Base-by-base conservation (phyloP, 2,888 invertebrate species). In the Papilio protenor region DNA sequence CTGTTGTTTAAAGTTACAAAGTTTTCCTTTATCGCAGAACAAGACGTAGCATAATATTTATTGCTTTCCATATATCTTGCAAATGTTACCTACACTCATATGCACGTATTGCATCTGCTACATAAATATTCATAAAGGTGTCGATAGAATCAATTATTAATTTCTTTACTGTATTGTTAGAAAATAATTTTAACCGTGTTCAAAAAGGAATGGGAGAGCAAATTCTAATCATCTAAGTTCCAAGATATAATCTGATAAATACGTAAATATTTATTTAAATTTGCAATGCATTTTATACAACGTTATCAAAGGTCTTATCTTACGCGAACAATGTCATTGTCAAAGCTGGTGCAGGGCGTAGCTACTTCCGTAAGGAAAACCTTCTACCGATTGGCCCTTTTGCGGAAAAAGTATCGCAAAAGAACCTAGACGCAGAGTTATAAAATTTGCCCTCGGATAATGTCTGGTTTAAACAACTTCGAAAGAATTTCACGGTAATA, bases 311-410 rank as follows among this genome's bases (percentile, higher is more conserved):
- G 64, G 75, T 77, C 80, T 73, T 57, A 69, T 55, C 55, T n/a
- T 55, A 57, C 23, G 78, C 69, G 64, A 79, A 40, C 21, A 77
- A 14, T 69, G 47, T 74, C 52, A 71, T 10, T 21, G 55, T 73
- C 70, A 57, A 75, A 47, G 57, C 47, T 57, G 49, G 75, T 49
- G 75, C 23, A 69, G 71, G 80, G 85, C 77, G 18, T 61, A 75
- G 75, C 69, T 75, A 79, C 77, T 89, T 90, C 89, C 89, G 87
- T 80, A 33, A 86, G 87, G 87, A 88, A 89, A 91, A 87, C 91
- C 90, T 91, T 91, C 87, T 78, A 80, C 71, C 78, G 23, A 81
- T 84, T 86, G 82, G 79, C 85, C 85, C 85, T 86, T 84, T 75
- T 84, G 80, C 85, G 85, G 87, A 85, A 85, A 86, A 82, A 79